Evolutionary conservation across 2,113 vertebrate genomes (phyloP).

Genomic region (Crotophaga sulcirostris): DNA sequence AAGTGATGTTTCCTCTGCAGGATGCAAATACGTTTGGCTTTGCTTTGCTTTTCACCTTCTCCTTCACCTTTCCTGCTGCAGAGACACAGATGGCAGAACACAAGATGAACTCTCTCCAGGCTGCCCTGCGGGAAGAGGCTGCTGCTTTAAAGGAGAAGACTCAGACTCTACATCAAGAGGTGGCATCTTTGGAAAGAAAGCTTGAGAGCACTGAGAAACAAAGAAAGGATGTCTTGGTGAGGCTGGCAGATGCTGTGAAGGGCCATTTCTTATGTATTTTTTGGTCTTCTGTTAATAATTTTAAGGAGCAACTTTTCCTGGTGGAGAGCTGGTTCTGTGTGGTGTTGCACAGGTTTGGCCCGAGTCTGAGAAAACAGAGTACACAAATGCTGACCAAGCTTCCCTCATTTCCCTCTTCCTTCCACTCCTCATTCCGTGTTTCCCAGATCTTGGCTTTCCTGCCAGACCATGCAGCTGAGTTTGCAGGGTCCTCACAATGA

Average conservation of each 20-base stretch:
- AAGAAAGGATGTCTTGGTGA: constrained; percentile 64
- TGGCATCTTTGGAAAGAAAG: constrained; percentile 48
- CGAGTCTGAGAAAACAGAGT: background rate
- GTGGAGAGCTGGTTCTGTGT: background rate
- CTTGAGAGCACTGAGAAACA: constrained; percentile 50
- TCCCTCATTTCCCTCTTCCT: background rate
- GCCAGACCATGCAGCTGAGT: background rate
- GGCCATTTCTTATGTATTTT: background rate
- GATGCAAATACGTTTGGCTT: background rate
- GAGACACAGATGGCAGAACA: constrained; percentile 47
- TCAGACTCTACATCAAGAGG: constrained; percentile 17
- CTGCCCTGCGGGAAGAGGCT: constrained; percentile 22
- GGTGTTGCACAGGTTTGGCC: background rate
- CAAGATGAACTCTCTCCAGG: constrained; percentile 26
- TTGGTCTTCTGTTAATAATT: background rate
- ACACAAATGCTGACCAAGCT: background rate
- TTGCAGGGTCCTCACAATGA: background rate
- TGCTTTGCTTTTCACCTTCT: background rate
- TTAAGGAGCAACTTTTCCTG: background rate
- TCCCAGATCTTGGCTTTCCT: background rate
- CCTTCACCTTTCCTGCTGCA: constrained; percentile 23
- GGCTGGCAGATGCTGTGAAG: background rate
- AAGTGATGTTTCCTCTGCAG: background rate
- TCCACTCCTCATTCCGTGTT: background rate
- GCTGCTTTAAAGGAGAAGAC: background rate